phyloP scores from a whole-genome alignment of 2,888 invertebrate genomes.

The Philereme transversata region DNA sequence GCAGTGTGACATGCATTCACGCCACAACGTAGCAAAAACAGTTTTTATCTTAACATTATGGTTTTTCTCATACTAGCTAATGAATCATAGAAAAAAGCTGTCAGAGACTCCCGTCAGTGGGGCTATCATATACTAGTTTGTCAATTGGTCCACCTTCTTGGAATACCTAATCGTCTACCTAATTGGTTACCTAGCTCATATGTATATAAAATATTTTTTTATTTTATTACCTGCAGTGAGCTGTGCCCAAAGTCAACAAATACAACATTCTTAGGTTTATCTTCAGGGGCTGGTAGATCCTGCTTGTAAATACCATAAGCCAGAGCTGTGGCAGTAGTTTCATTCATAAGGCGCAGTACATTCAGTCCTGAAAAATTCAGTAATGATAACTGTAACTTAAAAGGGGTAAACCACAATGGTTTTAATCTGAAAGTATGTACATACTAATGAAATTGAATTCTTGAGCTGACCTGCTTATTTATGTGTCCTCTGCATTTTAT shows the following conservation, averaged over 20 bases:
- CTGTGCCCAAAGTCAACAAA: slow-evolving; percentile 99
- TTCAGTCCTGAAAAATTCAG: slow-evolving; percentile 86
- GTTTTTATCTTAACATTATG: no score
- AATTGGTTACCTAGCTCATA: no score
- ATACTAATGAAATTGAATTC: slow-evolving; percentile 4
- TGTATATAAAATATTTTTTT: background rate
- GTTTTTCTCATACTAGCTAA: no score
- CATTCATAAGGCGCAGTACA: slow-evolving; percentile 97
- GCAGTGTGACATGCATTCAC: no score
- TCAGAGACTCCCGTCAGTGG: no score
- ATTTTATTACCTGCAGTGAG: slow-evolving; percentile 88
- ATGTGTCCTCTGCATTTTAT: no score
- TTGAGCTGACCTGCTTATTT: no score
- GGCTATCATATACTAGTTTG: no score
- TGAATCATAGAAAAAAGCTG: no score
- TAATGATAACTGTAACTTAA: slow-evolving; percentile 2
- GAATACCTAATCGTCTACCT: no score
- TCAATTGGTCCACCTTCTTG: no score
- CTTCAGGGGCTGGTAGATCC: slow-evolving; percentile 94
- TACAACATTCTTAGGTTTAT: slow-evolving; percentile 95
- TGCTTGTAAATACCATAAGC: slow-evolving; percentile 99
- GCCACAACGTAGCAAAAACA: no score
- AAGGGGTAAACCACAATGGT: background rate
- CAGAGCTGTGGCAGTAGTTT: slow-evolving; percentile 97
- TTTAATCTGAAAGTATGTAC: slow-evolving; percentile 2